Conservation (phyloP, 2,888 invertebrate species). For the Xylocampa areola region DNA sequence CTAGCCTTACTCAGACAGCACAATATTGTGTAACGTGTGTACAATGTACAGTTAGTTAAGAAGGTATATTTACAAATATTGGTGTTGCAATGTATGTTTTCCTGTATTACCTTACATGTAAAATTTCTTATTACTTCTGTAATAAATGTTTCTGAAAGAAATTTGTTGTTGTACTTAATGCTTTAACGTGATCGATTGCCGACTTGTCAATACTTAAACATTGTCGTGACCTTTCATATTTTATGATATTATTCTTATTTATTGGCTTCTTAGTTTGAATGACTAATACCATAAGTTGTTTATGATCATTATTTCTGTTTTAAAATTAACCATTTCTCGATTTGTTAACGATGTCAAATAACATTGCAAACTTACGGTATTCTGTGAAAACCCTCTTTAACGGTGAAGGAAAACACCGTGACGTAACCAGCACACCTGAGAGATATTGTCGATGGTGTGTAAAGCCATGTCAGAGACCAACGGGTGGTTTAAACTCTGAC, state of each 20-base stretch:
- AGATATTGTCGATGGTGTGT: too few species aligned
- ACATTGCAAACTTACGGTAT: too few species aligned
- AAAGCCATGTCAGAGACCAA: too few species aligned
- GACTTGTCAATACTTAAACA: slow-evolving; percentile 31
- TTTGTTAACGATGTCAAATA: too few species aligned
- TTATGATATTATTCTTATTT: slow-evolving; percentile 37
- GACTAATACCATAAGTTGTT: slow-evolving; percentile 29
- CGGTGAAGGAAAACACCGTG: too few species aligned
- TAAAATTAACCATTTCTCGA: too few species aligned
- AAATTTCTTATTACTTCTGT: slow-evolving; percentile 11
- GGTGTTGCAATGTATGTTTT: slow-evolving; percentile 30
- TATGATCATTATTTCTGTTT: slow-evolving; percentile 5
- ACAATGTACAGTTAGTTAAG: slow-evolving; percentile 33
- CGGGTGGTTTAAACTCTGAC: too few species aligned
- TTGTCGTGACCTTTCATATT: slow-evolving; percentile 34
- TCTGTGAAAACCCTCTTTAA: too few species aligned
- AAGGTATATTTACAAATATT: slow-evolving; percentile 42
- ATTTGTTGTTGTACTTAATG: slow-evolving; percentile 16
- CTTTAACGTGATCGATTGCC: slow-evolving; percentile 26
- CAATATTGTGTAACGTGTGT: slow-evolving; percentile 51
- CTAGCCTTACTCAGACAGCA: slow-evolving; percentile 43
- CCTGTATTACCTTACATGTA: slow-evolving; percentile 11
- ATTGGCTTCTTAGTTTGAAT: slow-evolving; percentile 31
- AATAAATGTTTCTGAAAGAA: not conserved
- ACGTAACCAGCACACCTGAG: too few species aligned